Base-by-base conservation (phyloP, 1,140 invertebrate species). In the Theocolax elegans region DNA sequence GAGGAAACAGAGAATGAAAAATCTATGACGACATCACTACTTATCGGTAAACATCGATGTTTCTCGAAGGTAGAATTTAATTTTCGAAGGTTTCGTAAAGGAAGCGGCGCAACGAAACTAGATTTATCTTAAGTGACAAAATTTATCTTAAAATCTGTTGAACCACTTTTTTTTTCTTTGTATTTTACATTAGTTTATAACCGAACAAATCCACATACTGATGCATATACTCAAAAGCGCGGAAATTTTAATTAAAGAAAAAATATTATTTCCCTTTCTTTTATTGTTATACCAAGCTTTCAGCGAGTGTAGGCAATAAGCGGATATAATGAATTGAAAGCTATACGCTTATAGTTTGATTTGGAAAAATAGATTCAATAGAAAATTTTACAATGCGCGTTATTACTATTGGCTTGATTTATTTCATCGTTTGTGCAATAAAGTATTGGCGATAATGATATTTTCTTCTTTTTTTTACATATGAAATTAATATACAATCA, bases 1-100 rank as follows among this genome's bases (percentile, higher is more conserved):
- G 27, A 13, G 19, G 19, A 64, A 64, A 51, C 1, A 25, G 27
- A 58, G 38, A 46, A 60, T 8, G 38, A 44, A 46, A 44, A 58
- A 58, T 40, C 38, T 15, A 23, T 58, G 51, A 53, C 27, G 51
- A 29, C 25, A 23, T 6, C 23, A 44, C 0, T 29, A 13, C 25
- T 31, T 53, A 53, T 53, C 40, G 40, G n/a, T 21, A 48, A 62
- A 62, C 15, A 62, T 62, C 42, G 12, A 19, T 29, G 27, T 35
- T 35, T 1, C 15, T 44, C n/a, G 23, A 35, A 15, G 17, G 56
- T 23, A n/a, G 13, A 29, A 23, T 59, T 59, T 38, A 40, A 19
- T 29, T n/a, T 48, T 29, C 12, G 27, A 42, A 44, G 27, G 35
- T 9, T 25, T 29, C 2, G 21, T 21, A 15, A 10, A n/a, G n/a